Evolutionary conservation across 2,113 vertebrate species (phyloP).

Genomic region (Orycteropus afer): DNA sequence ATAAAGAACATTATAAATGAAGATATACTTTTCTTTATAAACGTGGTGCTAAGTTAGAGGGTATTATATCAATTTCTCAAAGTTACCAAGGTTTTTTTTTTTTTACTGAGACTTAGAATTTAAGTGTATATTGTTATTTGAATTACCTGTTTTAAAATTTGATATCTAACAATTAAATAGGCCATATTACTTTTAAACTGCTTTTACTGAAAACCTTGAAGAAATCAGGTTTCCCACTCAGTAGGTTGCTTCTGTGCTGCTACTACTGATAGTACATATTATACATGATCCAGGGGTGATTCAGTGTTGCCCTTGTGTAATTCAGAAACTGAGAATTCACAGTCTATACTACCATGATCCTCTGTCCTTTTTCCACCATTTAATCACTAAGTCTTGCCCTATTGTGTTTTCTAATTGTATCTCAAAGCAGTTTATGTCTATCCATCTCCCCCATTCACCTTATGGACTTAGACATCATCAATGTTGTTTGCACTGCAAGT

Average conservation of each 20-base stretch:
- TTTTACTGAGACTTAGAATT: conserved; percentile 3
- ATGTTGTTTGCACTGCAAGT: neutral
- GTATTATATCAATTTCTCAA: neutral
- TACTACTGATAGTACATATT: neutral
- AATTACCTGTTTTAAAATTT: neutral
- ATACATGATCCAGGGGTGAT: neutral
- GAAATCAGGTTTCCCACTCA: neutral
- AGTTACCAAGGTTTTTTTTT: neutral
- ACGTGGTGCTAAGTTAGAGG: neutral
- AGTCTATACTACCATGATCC: neutral
- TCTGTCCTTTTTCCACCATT: neutral
- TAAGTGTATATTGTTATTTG: neutral
- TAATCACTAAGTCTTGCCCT: neutral
- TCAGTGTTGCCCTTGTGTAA: neutral
- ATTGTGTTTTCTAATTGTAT: conserved; percentile 14
- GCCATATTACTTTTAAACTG: neutral
- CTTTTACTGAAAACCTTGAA: conserved; percentile 13
- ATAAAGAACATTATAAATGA: neutral
- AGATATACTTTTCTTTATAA: neutral
- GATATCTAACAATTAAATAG: neutral
- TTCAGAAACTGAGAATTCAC: neutral
- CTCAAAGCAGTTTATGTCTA: neutral
- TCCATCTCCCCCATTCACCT: neutral
- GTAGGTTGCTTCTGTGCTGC: neutral
- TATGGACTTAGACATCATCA: neutral